Percentiles rank a stretch among this genome's conserved stretches.
Conservation (phyloP, 2,888 invertebrate genomes). For the Pheosia gnoma region DNA sequence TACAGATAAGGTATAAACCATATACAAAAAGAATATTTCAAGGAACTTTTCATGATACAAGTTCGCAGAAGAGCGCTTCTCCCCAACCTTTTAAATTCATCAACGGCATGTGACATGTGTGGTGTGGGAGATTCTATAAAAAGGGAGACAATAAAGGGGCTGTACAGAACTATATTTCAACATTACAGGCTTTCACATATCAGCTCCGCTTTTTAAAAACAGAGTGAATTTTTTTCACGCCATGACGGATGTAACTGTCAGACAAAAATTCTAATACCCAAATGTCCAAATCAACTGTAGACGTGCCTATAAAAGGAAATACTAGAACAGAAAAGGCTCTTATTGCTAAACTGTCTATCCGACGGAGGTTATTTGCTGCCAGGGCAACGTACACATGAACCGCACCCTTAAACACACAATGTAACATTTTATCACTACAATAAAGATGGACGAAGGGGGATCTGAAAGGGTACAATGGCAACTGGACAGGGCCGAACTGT, state of each 20-base stretch:
- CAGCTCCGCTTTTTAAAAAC: conserved; percentile 2
- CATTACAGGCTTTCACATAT: background rate
- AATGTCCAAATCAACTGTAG: conserved; percentile 10
- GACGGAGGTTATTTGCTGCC: conserved; percentile 29
- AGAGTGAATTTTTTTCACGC: conserved; percentile 4
- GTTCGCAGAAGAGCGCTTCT: background rate
- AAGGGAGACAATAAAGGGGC: conserved; percentile 16
- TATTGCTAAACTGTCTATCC: conserved; percentile 26
- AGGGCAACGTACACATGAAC: conserved; percentile 33
- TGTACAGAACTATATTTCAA: conserved; percentile 7
- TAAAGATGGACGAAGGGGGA: conserved; percentile 34
- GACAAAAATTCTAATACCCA: conserved; percentile 9
- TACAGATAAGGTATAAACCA: conserved; percentile 8
- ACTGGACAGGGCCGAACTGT: conserved; percentile 24
- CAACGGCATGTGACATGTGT: conserved; percentile 24
- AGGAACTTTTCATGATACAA: conserved; percentile 12
- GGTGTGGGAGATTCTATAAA: conserved; percentile 24
- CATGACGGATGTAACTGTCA: conserved; percentile 1
- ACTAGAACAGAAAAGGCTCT: conserved; percentile 28
- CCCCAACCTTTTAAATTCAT: conserved; percentile 26
- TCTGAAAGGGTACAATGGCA: conserved; percentile 35
- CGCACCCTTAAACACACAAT: conserved; percentile 40
- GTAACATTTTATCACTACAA: conserved; percentile 42
- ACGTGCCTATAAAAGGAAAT: conserved; percentile 20
- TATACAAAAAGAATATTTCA: conserved; percentile 16